Conservation (phyloP, 2,888 invertebrate species). For the Suillia variegata region DNA sequence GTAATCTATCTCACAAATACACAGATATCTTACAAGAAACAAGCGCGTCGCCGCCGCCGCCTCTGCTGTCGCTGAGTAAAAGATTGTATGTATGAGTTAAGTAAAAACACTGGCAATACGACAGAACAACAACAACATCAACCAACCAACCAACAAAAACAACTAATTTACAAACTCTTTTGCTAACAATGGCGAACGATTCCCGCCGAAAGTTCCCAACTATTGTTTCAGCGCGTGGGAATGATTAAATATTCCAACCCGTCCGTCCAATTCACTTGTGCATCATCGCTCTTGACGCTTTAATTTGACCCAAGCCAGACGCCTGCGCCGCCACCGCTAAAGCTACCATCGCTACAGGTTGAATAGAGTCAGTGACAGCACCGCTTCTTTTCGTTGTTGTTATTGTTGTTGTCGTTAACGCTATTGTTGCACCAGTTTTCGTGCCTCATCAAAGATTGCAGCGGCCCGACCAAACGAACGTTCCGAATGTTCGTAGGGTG, state of each 20-base stretch:
- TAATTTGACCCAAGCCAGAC: not conserved
- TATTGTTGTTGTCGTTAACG: too few species aligned
- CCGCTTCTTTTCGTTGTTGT: too few species aligned
- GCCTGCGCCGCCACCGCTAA: not conserved
- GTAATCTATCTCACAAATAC: not conserved
- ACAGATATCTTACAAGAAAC: not conserved
- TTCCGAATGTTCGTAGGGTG: too few species aligned
- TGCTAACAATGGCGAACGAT: not conserved
- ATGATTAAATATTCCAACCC: slow-evolving; percentile 4
- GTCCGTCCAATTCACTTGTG: too few species aligned
- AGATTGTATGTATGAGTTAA: too few species aligned
- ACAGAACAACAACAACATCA: not conserved
- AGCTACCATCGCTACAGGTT: not conserved
- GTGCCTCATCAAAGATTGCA: too few species aligned
- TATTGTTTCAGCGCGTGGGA: slow-evolving; percentile 3
- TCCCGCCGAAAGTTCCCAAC: not conserved
- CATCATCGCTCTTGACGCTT: not conserved
- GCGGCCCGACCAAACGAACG: too few species aligned
- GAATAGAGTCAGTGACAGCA: too few species aligned
- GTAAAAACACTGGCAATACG: not conserved
- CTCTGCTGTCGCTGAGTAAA: too few species aligned
- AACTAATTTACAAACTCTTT: not conserved
- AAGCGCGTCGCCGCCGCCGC: too few species aligned
- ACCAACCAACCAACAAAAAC: not conserved
- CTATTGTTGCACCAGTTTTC: too few species aligned